Percentiles rank a stretch among this genome's conserved stretches.
These are phyloP conservation scores for Dicerorhinus sumatrensis DNA, from an alignment of 2,113 vertebrate species.

Conservation along the genomic window DNA sequence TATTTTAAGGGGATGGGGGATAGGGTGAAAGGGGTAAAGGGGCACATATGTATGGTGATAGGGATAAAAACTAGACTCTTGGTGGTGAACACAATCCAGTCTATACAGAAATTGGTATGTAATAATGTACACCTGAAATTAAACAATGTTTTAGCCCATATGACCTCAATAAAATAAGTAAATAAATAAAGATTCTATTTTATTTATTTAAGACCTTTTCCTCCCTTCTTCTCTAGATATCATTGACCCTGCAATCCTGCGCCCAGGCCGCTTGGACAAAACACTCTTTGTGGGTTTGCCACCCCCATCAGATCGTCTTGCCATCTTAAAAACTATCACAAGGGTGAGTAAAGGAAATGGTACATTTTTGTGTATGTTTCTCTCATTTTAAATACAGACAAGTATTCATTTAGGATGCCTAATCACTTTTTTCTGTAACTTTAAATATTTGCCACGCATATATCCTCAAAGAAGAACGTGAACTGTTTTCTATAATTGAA, in stretches of 20 bases:
- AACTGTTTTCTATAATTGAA: neutral
- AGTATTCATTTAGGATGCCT: neutral
- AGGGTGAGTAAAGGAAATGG: conserved; percentile 89
- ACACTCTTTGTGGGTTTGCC: conserved; percentile 97
- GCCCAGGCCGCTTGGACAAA: conserved; percentile 96
- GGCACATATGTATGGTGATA: no score
- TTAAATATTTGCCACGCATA: neutral
- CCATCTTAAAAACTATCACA: conserved; percentile 96
- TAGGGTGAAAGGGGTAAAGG: no score
- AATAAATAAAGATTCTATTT: neutral
- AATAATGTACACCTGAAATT: no score
- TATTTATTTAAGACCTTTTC: neutral
- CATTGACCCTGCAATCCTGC: conserved; percentile 95
- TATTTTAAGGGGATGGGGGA: neutral
- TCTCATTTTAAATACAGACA: neutral
- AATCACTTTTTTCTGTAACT: neutral
- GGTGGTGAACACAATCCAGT: no score
- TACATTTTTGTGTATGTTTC: neutral
- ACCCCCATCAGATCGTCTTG: conserved; percentile 92
- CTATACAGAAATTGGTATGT: no score
- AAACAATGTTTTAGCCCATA: no score
- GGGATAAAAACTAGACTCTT: no score
- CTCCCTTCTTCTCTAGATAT: conserved; percentile 90
- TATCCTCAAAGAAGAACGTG: neutral
- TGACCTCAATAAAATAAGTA: no score